phyloP scores from a whole-genome alignment of 2,888 invertebrate genomes.

The Caenorhabditis wallacei region DNA sequence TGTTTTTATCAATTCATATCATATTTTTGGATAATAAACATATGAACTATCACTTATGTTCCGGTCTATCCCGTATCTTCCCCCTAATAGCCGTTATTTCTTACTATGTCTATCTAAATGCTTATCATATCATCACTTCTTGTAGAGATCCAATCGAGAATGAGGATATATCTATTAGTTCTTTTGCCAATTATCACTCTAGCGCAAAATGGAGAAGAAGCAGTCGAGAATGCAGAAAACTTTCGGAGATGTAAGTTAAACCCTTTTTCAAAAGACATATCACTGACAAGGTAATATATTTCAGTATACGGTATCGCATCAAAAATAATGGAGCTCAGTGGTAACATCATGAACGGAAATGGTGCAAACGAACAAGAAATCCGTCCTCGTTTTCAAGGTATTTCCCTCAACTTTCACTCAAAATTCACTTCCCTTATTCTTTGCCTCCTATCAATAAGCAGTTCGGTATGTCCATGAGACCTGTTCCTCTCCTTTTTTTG shows the following conservation, averaged over 20 bases:
- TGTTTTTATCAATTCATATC: neutral
- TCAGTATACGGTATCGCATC: conserved; percentile 71
- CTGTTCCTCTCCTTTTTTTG: conserved; percentile 56
- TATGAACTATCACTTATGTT: conserved; percentile 9
- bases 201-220: conserved; percentile 60
- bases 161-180: conserved; percentile 57
- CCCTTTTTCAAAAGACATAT: neutral
- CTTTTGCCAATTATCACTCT: conserved; percentile 41
- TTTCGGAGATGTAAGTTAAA: conserved; percentile 46
- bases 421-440: conserved; percentile 5
- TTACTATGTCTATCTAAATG: conserved; percentile 24
- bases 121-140: conserved; percentile 37
- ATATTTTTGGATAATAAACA: neutral
- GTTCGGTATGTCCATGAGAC: conserved; percentile 48
- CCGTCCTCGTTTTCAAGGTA: conserved; percentile 68
- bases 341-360: conserved; percentile 68
- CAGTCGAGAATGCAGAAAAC: conserved; percentile 58
- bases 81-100: conserved; percentile 18
- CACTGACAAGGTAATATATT: conserved; percentile 24
- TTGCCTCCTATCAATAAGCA: conserved; percentile 53
- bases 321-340: conserved; percentile 70
- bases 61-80: conserved; percentile 7
- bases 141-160: conserved; percentile 43
- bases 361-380: conserved; percentile 59
- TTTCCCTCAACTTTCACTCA: conserved; percentile 27